These are phyloP conservation scores for Cepphus grylle DNA, from an alignment of 2,113 vertebrate genomes.

Conservation along the genomic window DNA sequence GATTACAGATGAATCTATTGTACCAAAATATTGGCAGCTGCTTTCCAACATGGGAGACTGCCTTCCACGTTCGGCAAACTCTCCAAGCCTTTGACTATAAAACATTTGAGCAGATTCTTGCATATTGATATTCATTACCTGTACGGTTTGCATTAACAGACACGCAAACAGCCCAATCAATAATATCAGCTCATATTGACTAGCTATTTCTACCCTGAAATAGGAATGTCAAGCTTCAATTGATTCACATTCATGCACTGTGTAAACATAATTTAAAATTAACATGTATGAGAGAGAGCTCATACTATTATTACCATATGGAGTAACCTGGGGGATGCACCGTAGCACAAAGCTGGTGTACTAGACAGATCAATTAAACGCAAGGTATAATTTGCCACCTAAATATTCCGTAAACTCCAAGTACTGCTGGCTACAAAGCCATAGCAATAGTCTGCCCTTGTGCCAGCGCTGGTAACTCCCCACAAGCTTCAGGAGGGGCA, in stretches of 20 bases:
- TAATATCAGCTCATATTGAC: conserved; percentile 32
- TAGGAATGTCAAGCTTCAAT: not conserved
- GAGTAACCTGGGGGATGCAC: not conserved
- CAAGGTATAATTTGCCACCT: not conserved
- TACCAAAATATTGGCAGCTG: conserved; percentile 60
- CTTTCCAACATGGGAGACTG: conserved; percentile 21
- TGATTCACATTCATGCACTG: conserved; percentile 15
- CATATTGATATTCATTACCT: conserved; percentile 19
- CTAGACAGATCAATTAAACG: not conserved
- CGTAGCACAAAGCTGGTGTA: not conserved
- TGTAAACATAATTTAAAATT: conserved; percentile 40
- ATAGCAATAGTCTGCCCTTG: not conserved
- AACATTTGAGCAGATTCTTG: not conserved
- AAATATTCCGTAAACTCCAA: not conserved
- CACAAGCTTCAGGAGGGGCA: not conserved
- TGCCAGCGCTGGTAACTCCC: not conserved
- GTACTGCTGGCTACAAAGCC: not conserved
- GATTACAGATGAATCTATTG: conserved; percentile 63
- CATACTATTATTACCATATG: not conserved
- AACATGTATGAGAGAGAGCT: not conserved
- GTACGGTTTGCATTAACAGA: not conserved
- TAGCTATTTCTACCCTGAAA: conserved; percentile 38
- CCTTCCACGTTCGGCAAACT: not conserved
- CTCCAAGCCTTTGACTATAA: not conserved
- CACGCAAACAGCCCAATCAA: not conserved